Evolutionary conservation across 2,797 vertebrate genomes (phyloP).

Genomic region (Dermochelys coriacea): DNA sequence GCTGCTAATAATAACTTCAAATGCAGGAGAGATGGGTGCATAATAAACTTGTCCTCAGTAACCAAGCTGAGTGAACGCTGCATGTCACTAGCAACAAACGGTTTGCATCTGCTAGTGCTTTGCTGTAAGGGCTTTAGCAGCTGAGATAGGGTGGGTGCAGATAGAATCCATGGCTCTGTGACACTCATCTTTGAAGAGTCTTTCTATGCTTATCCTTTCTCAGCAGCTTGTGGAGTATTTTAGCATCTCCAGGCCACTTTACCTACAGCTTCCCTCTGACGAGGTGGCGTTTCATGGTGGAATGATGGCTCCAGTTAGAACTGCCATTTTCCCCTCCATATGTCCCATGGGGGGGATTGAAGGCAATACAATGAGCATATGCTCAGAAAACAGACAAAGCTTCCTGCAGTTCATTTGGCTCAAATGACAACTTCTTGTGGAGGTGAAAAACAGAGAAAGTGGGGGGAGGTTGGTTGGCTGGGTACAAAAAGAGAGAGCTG

Average conservation of each 20-base stretch:
- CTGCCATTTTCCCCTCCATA: neutral
- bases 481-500: neutral
- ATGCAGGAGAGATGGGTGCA: neutral
- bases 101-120: too few species aligned
- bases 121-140: neutral
- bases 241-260: rapidly evolving
- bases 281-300: neutral
- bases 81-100: neutral
- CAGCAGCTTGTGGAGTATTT: neutral
- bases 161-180: neutral
- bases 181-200: neutral
- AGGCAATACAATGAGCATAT: rapidly evolving
- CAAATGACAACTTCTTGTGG: neutral
- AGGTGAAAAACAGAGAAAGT: neutral
- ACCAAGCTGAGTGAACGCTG: neutral
- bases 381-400: neutral
- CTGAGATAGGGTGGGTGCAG: neutral
- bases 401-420: neutral
- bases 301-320: neutral
- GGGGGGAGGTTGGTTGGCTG: neutral
- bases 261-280: rapidly evolving
- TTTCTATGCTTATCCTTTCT: neutral
- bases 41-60: neutral
- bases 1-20: neutral
- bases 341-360: neutral